These are phyloP conservation scores for Orbicella faveolata DNA, from an alignment of 64 coral and sea anemone genomes.

Conservation along the genomic window DNA sequence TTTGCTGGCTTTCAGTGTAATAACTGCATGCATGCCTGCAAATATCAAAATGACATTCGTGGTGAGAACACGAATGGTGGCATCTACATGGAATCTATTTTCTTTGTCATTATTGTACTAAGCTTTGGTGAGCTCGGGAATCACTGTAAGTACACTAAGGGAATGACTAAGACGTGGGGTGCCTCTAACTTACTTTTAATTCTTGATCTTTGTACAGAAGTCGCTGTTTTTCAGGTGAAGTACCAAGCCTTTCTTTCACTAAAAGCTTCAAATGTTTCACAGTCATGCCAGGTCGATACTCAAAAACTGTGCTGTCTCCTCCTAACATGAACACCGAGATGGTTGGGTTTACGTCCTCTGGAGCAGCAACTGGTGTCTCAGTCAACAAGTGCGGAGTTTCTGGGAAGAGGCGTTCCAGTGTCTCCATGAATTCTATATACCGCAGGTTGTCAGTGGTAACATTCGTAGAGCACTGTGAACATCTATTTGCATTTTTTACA, in stretches of 20 bases:
- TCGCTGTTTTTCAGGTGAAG: constrained; percentile 67
- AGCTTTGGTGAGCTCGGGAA: too few relatives aligned
- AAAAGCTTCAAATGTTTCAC: constrained; percentile 45
- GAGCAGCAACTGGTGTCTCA: neutral
- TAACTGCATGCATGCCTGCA: too few relatives aligned
- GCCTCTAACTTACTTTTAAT: constrained; percentile 47
- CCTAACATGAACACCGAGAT: constrained; percentile 84
- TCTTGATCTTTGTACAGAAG: constrained; percentile 82
- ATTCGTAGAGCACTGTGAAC: neutral
- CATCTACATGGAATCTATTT: too few relatives aligned
- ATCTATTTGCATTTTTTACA: neutral
- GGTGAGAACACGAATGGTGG: too few relatives aligned
- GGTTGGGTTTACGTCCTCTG: constrained; percentile 16
- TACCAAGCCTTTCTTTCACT: constrained; percentile 27
- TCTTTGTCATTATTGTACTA: too few relatives aligned
- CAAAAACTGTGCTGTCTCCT: constrained; percentile 81
- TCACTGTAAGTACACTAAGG: too few relatives aligned
- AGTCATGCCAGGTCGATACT: constrained; percentile 50
- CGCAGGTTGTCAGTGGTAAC: neutral
- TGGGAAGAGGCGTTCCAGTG: constrained; percentile 42
- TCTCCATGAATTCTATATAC: too few relatives aligned
- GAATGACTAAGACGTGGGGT: too few relatives aligned
- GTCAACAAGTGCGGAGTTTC: constrained; percentile 39
- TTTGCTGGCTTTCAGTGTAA: too few relatives aligned
- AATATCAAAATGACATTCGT: too few relatives aligned